These are phyloP conservation scores for Centropyge bicolor DNA, from an alignment of 2,797 vertebrate genomes.

Conservation along the genomic window DNA sequence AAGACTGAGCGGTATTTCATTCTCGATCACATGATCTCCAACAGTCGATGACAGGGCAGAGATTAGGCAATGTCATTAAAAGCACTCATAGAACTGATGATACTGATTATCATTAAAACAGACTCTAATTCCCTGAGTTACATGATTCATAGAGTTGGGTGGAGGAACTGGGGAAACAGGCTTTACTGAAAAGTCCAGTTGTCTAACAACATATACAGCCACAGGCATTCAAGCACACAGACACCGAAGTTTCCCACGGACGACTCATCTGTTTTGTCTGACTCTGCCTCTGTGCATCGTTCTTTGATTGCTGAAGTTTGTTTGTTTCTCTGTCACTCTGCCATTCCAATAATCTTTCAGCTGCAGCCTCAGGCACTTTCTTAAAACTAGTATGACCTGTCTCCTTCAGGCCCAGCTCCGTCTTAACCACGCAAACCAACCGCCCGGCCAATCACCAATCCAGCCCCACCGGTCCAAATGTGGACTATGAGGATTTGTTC, in stretches of 20 bases:
- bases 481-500: neutral
- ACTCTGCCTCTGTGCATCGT: conserved; percentile 14
- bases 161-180: conserved; percentile 73
- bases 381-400: conserved; percentile 36
- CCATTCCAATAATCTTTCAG: conserved; percentile 32
- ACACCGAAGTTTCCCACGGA: conserved; percentile 67
- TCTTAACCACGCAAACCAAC: neutral
- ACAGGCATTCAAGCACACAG: conserved; percentile 45
- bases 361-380: conserved; percentile 29
- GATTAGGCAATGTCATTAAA: neutral
- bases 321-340: conserved; percentile 36
- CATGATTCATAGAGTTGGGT: conserved; percentile 62
- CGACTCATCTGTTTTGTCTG: conserved; percentile 18
- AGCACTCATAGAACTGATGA: neutral
- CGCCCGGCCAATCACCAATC: no score
- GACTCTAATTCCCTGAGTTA: conserved; percentile 15
- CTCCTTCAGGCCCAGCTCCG: neutral
- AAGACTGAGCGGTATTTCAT: neutral
- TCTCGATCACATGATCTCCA: neutral
- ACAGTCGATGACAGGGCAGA: neutral
- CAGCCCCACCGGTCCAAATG: neutral
- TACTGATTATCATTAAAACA: conserved; percentile 19
- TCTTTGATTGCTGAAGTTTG: conserved; percentile 33
- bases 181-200: conserved; percentile 58
- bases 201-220: conserved; percentile 48